These are phyloP conservation scores for Cephus pulcher DNA, from an alignment of 2,888 invertebrate genomes.

Conservation along the genomic window DNA sequence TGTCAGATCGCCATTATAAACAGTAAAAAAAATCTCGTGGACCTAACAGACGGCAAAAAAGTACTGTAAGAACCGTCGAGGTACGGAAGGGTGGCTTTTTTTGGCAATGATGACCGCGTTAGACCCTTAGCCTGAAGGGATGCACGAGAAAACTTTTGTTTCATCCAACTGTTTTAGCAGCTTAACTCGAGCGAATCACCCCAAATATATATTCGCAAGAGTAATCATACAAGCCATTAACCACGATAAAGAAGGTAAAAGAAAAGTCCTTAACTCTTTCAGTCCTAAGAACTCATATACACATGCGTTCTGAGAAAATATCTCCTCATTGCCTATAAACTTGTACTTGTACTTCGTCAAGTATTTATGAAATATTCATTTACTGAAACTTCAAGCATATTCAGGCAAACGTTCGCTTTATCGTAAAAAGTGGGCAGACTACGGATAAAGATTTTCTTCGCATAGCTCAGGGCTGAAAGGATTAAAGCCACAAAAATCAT, in stretches of 20 bases:
- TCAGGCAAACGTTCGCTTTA: too few relatives aligned
- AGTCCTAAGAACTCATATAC: too few relatives aligned
- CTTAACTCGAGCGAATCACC: background rate
- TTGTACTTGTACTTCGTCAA: too few relatives aligned
- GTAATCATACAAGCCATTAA: background rate
- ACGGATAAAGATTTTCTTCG: too few relatives aligned
- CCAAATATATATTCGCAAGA: background rate
- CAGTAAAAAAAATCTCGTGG: conserved; percentile 14
- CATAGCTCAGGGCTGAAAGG: too few relatives aligned
- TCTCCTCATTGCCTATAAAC: too few relatives aligned
- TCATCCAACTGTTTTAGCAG: background rate
- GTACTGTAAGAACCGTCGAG: background rate
- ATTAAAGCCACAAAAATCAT: background rate
- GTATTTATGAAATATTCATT: too few relatives aligned
- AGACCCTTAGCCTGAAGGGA: background rate
- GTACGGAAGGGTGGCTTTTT: conserved; percentile 14
- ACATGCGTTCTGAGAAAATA: too few relatives aligned
- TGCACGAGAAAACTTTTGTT: background rate
- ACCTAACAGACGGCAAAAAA: background rate
- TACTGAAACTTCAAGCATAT: too few relatives aligned
- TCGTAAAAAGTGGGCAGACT: too few relatives aligned
- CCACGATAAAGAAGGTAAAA: background rate
- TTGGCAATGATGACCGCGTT: conserved; percentile 14
- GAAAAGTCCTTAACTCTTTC: background rate
- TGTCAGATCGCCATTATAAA: conserved; percentile 4